Evolutionary conservation across 2,888 invertebrate species (phyloP).

Genomic region (Diaphora mendica): DNA sequence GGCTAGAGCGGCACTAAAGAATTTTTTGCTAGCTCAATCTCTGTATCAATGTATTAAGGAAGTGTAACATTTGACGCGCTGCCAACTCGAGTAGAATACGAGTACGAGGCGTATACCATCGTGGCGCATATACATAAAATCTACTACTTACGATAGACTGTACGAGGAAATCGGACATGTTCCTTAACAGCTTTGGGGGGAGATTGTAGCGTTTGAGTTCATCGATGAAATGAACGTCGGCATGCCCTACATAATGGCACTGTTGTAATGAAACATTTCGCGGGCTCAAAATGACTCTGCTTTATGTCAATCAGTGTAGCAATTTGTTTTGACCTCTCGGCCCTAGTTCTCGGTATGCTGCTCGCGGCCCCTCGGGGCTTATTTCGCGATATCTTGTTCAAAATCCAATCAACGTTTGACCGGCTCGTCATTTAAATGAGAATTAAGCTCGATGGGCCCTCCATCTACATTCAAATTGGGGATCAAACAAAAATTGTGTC

Average conservation of each 20-base stretch:
- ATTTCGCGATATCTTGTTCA: constrained; percentile 41
- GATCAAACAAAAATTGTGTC: constrained; percentile 68
- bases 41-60: background rate
- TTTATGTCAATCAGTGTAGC: constrained; percentile 19
- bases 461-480: constrained; percentile 70
- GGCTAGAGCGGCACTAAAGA: background rate
- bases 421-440: constrained; percentile 62
- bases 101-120: constrained; percentile 12
- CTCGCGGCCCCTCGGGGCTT: constrained; percentile 20
- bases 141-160: background rate
- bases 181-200: constrained; percentile 6
- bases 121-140: constrained; percentile 12
- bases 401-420: constrained; percentile 51
- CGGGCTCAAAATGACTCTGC: background rate
- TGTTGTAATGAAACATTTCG: constrained; percentile 10
- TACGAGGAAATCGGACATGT: background rate
- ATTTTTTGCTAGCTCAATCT: background rate
- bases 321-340: constrained; percentile 16
- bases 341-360: constrained; percentile 22
- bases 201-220: background rate
- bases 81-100: constrained; percentile 22
- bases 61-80: constrained; percentile 22
- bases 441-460: constrained; percentile 57
- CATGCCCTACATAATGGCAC: background rate
- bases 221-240: background rate